phyloP scores from a whole-genome alignment of 2,888 invertebrate species.

The Cyrtodaria siliqua region DNA sequence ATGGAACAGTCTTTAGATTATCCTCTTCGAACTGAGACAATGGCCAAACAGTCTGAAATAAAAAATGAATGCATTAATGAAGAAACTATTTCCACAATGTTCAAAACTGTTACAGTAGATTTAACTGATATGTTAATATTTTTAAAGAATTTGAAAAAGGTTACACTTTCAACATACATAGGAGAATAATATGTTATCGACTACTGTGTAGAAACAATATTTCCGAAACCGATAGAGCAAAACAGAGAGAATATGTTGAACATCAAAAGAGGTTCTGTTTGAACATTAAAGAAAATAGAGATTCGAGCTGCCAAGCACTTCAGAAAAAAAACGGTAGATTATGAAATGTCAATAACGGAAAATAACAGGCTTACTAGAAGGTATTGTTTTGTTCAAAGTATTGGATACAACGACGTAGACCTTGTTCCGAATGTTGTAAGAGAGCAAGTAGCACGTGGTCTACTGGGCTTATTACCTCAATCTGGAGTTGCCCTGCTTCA shows the following conservation, averaged over 20 bases:
- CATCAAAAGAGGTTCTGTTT: slow-evolving; percentile 2
- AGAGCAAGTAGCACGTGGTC: slow-evolving; percentile 56
- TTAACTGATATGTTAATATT: slow-evolving; percentile 53
- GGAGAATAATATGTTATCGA: neutral
- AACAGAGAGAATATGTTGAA: neutral
- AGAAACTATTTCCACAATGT: slow-evolving; percentile 15
- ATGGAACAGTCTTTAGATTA: slow-evolving; percentile 66
- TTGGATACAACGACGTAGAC: slow-evolving; percentile 67
- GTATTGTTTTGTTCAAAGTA: slow-evolving; percentile 65
- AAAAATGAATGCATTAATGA: slow-evolving; percentile 36
- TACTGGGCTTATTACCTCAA: slow-evolving; percentile 70
- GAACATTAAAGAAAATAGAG: slow-evolving; percentile 15
- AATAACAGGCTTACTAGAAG: neutral
- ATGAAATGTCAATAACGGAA: neutral
- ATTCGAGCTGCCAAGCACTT: neutral
- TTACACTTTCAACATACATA: slow-evolving; percentile 35
- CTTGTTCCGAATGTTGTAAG: slow-evolving; percentile 55
- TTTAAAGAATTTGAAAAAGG: slow-evolving; percentile 48
- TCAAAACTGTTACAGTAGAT: slow-evolving; percentile 40
- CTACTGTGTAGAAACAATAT: neutral
- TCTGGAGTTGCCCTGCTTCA: slow-evolving; percentile 70
- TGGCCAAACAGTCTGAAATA: slow-evolving; percentile 76
- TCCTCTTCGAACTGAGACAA: slow-evolving; percentile 62
- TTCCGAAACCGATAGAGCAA: neutral
- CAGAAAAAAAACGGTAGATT: slow-evolving; percentile 3